phyloP scores from a whole-genome alignment of 2,797 vertebrate genomes.

The Mormyrops boulengeri region DNA sequence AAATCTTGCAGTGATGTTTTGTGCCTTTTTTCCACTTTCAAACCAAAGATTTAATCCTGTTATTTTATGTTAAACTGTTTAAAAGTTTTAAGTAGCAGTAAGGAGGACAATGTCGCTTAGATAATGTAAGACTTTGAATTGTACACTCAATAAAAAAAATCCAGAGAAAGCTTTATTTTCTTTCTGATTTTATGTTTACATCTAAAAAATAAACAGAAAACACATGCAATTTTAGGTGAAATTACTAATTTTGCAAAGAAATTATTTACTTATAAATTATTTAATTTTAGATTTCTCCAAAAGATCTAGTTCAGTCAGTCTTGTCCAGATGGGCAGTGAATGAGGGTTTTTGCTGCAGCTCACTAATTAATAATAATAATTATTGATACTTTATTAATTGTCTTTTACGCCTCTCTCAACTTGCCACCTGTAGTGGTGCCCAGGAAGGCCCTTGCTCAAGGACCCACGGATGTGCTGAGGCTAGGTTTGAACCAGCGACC shows the following conservation, averaged over 20 bases:
- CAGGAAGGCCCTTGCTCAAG: too few relatives aligned
- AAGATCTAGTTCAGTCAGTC: not conserved
- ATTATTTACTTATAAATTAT: conserved; percentile 6
- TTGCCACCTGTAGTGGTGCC: too few relatives aligned
- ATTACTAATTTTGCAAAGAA: not conserved
- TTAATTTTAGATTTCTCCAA: conserved; percentile 10
- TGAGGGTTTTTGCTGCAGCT: not conserved
- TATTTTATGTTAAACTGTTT: conserved; percentile 2
- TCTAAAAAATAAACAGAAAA: not conserved
- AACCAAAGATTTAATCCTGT: conserved; percentile 10
- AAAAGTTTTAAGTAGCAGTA: not conserved
- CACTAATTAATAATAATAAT: not conserved
- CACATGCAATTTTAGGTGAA: conserved; percentile 4
- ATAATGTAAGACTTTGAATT: conserved; percentile 3
- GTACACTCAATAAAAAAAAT: conserved; percentile 7
- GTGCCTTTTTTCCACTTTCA: not conserved
- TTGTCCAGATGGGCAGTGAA: not conserved
- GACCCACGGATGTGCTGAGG: too few relatives aligned
- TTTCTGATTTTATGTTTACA: not conserved
- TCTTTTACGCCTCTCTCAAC: too few relatives aligned
- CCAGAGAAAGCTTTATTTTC: not conserved
- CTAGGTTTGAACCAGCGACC: too few relatives aligned
- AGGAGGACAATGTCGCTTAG: not conserved
- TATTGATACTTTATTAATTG: too few relatives aligned
- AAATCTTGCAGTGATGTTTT: not conserved